phyloP scores from a whole-genome alignment of 2,888 invertebrate species.

The Himalopsyche japonica region DNA sequence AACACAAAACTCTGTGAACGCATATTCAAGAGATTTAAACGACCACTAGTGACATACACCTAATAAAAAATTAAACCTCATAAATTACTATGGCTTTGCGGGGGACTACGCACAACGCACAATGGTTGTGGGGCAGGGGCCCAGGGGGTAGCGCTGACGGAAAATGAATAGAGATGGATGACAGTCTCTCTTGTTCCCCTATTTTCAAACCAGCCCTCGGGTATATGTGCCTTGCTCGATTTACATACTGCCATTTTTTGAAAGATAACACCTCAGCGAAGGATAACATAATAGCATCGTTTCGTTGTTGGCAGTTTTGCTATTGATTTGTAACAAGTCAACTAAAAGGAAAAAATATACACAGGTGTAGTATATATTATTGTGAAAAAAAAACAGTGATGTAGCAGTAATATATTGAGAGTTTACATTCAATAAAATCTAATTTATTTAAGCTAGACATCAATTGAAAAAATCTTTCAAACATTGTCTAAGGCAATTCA shows the following conservation, averaged over 20 bases:
- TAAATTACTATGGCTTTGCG: constrained; percentile 27
- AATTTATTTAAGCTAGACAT: no score
- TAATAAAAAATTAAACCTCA: constrained; percentile 34
- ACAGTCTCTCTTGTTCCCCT: constrained; percentile 6
- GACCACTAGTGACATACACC: constrained; percentile 20
- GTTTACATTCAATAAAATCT: no score
- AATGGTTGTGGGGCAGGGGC: constrained; percentile 22
- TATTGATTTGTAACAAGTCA: not conserved
- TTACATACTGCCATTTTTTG: not conserved
- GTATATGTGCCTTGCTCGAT: not conserved
- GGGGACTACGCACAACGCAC: constrained; percentile 8
- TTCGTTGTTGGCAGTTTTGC: not conserved
- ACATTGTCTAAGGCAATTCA: no score
- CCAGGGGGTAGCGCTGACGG: constrained; percentile 16
- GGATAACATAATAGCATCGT: not conserved
- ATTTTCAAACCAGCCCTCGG: not conserved
- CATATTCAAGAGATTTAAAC: not conserved
- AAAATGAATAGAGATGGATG: constrained; percentile 31
- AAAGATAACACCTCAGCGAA: not conserved
- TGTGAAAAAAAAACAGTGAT: no score
- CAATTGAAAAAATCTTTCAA: no score
- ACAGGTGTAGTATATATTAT: no score
- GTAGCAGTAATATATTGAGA: no score
- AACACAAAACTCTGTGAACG: not conserved
- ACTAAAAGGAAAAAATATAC: no score